Conservation (phyloP, 2,888 invertebrate species). For the Mechanitis messenoides region DNA sequence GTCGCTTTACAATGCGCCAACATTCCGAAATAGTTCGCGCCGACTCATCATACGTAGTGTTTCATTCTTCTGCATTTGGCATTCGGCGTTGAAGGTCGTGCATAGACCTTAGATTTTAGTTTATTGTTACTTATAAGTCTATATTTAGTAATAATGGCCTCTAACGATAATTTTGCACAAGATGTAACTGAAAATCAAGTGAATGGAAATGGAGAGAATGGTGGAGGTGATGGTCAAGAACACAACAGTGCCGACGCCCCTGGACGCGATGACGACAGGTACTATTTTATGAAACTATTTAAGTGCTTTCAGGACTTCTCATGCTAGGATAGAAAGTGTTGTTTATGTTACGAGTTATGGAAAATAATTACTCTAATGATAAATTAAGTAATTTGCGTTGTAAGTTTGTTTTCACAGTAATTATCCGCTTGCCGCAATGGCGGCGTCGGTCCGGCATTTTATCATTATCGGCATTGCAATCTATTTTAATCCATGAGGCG, state of each 20-base stretch:
- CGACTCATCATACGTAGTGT: constrained; percentile 46
- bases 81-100: constrained; percentile 73
- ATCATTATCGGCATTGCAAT: constrained; percentile 59
- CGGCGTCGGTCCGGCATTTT: constrained; percentile 67
- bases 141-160: constrained; percentile 77
- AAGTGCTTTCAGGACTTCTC: constrained; percentile 5
- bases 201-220: constrained; percentile 78
- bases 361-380: constrained; percentile 19
- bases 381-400: constrained; percentile 35
- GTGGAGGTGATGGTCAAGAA: constrained; percentile 82
- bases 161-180: constrained; percentile 88
- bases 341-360: constrained; percentile 9
- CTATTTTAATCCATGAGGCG: constrained; percentile 60
- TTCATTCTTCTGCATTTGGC: constrained; percentile 74
- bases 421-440: constrained; percentile 58
- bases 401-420: constrained; percentile 50
- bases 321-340: constrained; percentile 7
- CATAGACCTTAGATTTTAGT: constrained; percentile 67
- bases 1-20: constrained; percentile 34
- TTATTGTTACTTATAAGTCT: constrained; percentile 69
- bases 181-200: constrained; percentile 84
- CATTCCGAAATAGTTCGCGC: constrained; percentile 36
- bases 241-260: constrained; percentile 85
- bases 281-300: constrained; percentile 34
- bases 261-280: constrained; percentile 89